Evolutionary conservation across 2,888 invertebrate species (phyloP), one percentile per base, ranked within the genome.

Genomic region (Apoda limacodes): DNA sequence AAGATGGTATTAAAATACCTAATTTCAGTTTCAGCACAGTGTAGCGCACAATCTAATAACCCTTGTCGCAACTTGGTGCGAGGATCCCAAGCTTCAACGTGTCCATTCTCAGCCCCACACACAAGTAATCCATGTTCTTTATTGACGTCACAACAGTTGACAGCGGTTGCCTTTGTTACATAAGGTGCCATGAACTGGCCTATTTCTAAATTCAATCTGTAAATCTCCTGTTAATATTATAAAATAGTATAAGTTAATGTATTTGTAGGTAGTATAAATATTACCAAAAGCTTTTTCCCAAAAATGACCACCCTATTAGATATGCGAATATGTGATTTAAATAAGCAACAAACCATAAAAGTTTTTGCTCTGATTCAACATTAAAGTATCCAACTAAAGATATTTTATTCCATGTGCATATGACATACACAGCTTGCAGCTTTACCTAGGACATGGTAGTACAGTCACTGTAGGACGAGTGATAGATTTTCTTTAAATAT

Each of bases 71-170:
- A 83, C 48, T 90, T 87, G 3, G 84, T 83, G 35, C 99, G 82
- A 6, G 96, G 95, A 76, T 99, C 99, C 96, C 96, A 99, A 3
- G 96, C 96, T 66, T 99, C 98, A 0, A 99, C 87, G 48, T 87
- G 88, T 1, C 98, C 98, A 60, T 95, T 92, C 49, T 89, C 88
- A 7, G 95, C 93, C 6, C 98, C 98, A 49, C 90, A 87, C 28
- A 90, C 75, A 11, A 99, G 71, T 28, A 99, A 80, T 45, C 97
- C 88, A 83, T 98, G 97, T 30, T 88, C 86, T 0, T 92, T 88
- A 80, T 95, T 98, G 7, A 98, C 86, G 42, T 86, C 85, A 60
- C 94, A 92, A 52, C 90, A 90, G 60, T 95, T 95, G 12, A 94
- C 83, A 40, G 87, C 85, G 36, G 85, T 84, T 9, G 90, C 88